A percentile compares a stretch with the other conserved stretches of the same genome.
Evolutionary conservation across 35 echinoderm and acorn worm genomes (phyloP).

Genomic region (Stichopus chloronotus): DNA sequence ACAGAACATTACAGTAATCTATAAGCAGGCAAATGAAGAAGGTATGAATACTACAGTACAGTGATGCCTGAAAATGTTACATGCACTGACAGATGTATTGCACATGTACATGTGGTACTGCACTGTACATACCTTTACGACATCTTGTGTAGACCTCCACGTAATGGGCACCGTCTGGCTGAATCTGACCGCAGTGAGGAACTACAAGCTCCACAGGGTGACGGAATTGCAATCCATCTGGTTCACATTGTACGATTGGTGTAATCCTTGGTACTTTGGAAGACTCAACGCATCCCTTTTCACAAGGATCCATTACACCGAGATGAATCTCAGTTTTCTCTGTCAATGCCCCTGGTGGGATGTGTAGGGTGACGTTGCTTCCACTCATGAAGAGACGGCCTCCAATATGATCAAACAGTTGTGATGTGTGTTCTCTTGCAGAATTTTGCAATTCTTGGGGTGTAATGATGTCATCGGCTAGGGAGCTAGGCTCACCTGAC

Average conservation of each 20-base stretch:
- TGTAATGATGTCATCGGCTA: neutral
- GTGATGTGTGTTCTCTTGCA: neutral
- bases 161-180: neutral
- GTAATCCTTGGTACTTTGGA: neutral
- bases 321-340: neutral
- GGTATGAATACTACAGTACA: too few relatives aligned
- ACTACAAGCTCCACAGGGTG: neutral
- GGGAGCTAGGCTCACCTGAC: neutral
- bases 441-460: neutral
- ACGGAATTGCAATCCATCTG: neutral
- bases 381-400: neutral
- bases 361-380: neutral
- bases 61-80: too few relatives aligned
- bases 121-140: neutral
- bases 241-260: neutral
- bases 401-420: neutral
- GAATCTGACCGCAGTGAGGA: neutral
- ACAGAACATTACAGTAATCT: too few relatives aligned
- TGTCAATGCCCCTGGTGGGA: neutral
- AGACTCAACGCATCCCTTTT: neutral
- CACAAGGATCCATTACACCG: neutral
- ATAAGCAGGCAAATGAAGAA: too few relatives aligned
- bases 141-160: neutral
- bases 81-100: too few relatives aligned
- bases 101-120: too few relatives aligned